Base-by-base conservation (phyloP, 2,797 vertebrate species). In the Phylloscopus collybita region DNA sequence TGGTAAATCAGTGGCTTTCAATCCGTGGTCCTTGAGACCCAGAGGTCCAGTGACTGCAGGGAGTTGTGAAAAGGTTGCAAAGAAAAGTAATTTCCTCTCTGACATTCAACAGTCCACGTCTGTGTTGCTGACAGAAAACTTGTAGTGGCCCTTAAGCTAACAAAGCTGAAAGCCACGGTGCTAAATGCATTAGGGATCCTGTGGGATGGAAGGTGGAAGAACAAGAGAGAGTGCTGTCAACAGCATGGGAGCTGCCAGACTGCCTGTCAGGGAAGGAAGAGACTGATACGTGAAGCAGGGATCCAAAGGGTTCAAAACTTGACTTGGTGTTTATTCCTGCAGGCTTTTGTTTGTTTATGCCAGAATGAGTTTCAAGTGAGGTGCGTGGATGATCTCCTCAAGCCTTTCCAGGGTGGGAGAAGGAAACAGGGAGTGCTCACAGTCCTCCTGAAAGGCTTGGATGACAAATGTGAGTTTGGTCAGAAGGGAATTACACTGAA, bases 31-130 rank as follows among this genome's bases (percentile, higher is more conserved):
- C 80, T 88, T 60, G 64, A 95, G 60, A 61, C 74, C 45, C 30
- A 53, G 62, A 70, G 73, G 56, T 76, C 36, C 74, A 40, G 60
- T 4, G 2, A 38, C 76, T 72, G 56, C 51, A 44, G 6, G 26
- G 62, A 66, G 49, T 29, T 3, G 1, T 85, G 88, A 80, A 93
- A 96, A 93, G 78, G 93, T 92, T 92, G 64, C 64, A 76, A 66
- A 93, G 83, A 76, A 95, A 95, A 95, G 83, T 36, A 93, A 82
- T 96, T 96, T 88, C 86, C 67, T 93, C 90, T 70, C 86, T 93
- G 90, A 90, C 92, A 90, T 86, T 95, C 94, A 90, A 32, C 62
- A 76, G 56, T 36, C 51, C 2, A 1, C 0, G 0, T 51, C 36
- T 53, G 49, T 62, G 40, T 20, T 56, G n/a, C 60, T 79, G 40